A percentile compares a stretch with the other conserved stretches of the same genome.
Conservation (phyloP, 2,113 vertebrate species). For the Caloenas nicobarica region DNA sequence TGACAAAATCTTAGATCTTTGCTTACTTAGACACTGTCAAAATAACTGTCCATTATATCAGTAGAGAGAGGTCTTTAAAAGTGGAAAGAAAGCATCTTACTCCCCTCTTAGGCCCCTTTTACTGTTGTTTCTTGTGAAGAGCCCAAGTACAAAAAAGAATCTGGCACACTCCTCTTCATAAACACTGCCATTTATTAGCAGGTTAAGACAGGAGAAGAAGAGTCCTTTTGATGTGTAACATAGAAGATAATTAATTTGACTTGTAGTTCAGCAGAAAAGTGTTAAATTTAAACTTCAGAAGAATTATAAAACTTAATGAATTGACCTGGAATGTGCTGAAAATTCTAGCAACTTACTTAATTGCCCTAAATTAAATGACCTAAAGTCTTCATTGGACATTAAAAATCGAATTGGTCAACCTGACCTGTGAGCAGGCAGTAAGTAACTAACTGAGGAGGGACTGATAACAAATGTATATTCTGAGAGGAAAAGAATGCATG, state of each 20-base stretch:
- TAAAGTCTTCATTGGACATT: background rate
- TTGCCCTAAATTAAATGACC: conserved; percentile 4
- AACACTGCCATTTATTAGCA: conserved; percentile 38
- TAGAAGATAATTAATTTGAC: conserved; percentile 49
- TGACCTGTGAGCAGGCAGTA: background rate
- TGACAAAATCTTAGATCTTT: background rate
- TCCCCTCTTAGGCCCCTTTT: background rate
- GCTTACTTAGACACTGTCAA: background rate
- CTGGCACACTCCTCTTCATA: background rate
- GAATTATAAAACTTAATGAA: conserved; percentile 35
- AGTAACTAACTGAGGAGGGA: background rate
- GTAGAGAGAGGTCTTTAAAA: background rate
- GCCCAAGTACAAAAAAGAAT: conserved; percentile 22
- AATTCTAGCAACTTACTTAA: conserved; percentile 4
- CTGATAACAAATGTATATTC: background rate
- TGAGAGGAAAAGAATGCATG: background rate
- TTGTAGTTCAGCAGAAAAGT: conserved; percentile 51
- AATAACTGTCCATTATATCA: background rate
- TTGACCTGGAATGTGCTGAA: background rate
- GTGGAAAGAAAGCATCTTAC: background rate
- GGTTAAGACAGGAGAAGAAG: background rate
- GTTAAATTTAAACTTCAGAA: conserved; percentile 57
- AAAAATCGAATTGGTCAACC: background rate
- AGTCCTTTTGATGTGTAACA: conserved; percentile 17
- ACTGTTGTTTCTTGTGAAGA: background rate